A percentile compares a stretch with the other conserved stretches of the same genome.
Conservation (phyloP, 30 jellyfish, hydroid and myxozoan genomes). For the Hydractinia symbiolongicarpus region DNA sequence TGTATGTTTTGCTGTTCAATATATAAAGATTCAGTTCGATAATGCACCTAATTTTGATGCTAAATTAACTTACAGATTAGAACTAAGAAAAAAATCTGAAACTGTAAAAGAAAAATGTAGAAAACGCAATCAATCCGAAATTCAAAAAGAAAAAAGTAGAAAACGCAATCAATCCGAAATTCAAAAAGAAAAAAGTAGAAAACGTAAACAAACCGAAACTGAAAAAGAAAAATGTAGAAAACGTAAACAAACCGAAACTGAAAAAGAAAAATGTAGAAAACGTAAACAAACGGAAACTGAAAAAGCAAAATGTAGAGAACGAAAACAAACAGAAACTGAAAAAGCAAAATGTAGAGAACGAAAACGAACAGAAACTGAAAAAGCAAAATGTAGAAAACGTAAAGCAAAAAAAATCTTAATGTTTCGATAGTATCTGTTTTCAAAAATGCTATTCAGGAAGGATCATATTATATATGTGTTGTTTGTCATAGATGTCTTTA, state of each 20-base stretch:
- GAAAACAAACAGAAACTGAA: not conserved
- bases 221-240: not conserved
- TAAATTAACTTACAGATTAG: not conserved
- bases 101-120: not conserved
- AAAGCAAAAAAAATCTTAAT: not conserved
- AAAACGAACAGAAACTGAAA: not conserved
- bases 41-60: not conserved
- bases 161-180: not conserved
- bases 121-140: not conserved
- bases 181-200: not conserved
- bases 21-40: not conserved
- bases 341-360: not conserved
- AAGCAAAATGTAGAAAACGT: not conserved
- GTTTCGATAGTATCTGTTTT: not conserved
- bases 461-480: constrained; percentile 31
- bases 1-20: constrained; percentile 6
- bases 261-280: not conserved
- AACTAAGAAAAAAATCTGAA: constrained; percentile 1
- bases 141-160: not conserved
- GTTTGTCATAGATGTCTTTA: constrained; percentile 32
- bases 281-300: not conserved
- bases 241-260: not conserved
- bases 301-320: not conserved
- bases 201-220: not conserved
- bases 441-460: not conserved